phyloP scores from a whole-genome alignment of 35 echinoderm and acorn worm species.

The Holothuria glaberrima region DNA sequence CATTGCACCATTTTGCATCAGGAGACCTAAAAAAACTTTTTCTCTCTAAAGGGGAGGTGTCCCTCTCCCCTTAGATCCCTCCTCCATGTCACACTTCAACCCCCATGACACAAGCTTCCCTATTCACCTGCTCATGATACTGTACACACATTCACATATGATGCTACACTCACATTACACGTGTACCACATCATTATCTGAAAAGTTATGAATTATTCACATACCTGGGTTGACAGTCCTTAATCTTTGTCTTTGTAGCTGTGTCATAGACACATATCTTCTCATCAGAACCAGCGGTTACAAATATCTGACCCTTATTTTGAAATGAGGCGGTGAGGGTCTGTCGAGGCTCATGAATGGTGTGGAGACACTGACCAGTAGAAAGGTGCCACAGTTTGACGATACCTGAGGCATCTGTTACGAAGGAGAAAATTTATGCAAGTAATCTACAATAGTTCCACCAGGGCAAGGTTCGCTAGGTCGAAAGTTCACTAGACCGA shows the following conservation, averaged over 20 bases:
- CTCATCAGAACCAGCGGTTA: constrained; percentile 83
- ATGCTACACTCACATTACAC: background rate
- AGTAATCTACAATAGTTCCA: background rate
- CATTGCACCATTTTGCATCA: no score
- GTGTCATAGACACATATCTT: constrained; percentile 89
- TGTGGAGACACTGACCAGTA: constrained; percentile 78
- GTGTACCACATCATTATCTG: no score
- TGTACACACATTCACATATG: no score
- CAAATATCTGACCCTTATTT: constrained; percentile 47
- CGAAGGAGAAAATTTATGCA: background rate
- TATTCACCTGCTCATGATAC: no score
- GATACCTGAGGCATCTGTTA: constrained; percentile 86
- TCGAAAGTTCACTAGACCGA: no score
- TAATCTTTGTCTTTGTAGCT: constrained; percentile 61
- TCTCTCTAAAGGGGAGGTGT: no score
- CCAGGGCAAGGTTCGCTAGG: no score
- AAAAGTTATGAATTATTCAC: background rate
- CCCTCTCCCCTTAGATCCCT: no score
- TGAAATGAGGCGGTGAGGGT: constrained; percentile 84
- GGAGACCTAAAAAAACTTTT: no score
- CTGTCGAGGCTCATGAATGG: constrained; percentile 89
- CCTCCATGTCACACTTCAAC: no score
- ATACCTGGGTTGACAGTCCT: constrained; percentile 95
- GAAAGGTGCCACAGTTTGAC: constrained; percentile 92
- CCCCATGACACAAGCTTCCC: no score